Evolutionary conservation across 2,113 vertebrate species (phyloP).

Genomic region (Laterallus jamaicensis): DNA sequence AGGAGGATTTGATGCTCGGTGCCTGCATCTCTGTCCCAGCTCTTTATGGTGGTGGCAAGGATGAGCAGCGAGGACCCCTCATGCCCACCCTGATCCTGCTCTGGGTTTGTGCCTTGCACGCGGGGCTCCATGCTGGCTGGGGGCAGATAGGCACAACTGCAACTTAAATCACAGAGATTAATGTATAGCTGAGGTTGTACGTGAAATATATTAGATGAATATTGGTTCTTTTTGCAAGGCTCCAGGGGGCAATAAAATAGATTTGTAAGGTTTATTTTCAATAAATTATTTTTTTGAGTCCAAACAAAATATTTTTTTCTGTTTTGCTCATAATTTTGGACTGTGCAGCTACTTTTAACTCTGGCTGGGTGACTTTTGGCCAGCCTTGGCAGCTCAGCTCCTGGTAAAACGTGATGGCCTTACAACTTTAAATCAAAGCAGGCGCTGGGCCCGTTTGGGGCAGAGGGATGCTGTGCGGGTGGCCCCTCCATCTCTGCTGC

Average conservation of each 20-base stretch:
- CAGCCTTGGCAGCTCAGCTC: background rate
- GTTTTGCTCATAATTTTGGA: conserved; percentile 17
- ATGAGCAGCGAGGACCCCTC: fast-evolving
- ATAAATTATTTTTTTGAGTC: conserved; percentile 20
- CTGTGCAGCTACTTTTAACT: background rate
- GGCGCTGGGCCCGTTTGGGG: fast-evolving
- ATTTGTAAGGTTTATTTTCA: conserved; percentile 11
- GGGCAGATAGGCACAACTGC: background rate
- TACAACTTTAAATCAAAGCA: background rate
- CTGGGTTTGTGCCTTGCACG: fast-evolving
- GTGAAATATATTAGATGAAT: background rate
- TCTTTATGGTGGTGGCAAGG: fast-evolving
- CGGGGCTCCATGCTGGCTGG: background rate
- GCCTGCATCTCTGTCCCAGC: background rate
- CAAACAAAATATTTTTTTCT: conserved; percentile 35
- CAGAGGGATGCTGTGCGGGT: fast-evolving
- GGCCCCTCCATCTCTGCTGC: fast-evolving
- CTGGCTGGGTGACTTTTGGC: background rate
- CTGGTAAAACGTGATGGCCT: fast-evolving
- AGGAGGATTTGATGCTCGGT: fast-evolving
- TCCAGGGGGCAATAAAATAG: background rate
- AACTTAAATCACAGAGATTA: background rate
- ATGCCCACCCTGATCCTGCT: fast-evolving
- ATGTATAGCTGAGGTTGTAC: background rate
- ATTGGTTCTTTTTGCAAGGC: conserved; percentile 33